Base-by-base conservation (phyloP, 2,888 invertebrate genomes). In the Hemistola chrysoprasaria region DNA sequence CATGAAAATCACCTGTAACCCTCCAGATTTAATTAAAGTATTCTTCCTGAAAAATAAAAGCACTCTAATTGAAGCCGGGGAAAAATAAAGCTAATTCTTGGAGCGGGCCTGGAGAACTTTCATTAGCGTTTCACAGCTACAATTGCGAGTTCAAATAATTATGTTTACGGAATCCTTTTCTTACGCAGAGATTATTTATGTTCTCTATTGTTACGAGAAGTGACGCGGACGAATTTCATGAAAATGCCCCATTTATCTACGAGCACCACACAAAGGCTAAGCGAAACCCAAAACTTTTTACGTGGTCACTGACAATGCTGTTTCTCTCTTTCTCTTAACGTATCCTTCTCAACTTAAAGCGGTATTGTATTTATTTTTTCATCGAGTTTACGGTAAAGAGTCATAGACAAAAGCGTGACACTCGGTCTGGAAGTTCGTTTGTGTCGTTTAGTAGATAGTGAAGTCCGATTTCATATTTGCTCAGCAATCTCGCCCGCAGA, bases 121-220 rank as follows among this genome's bases (percentile, higher is more conserved):
- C 81, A 83, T 84, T 84, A 78, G 75, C 72, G 73, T 74, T 76
- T 83, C 77, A 78, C 78, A 70, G 78, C 78, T 84, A 83, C 84
- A 80, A 84, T 84, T 82, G 80, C 78, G 78, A 82, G 80, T 81
- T 84, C 78, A 82, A 86, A 87, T 86, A 88, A 88, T 88, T 86
- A 83, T 83, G 80, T 85, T 86, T 81, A 82, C 82, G 75, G 78
- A 86, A 87, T 86, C 85, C 86, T 85, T 88, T 88, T 86, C 86
- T 83, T 84, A 82, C 80, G 75, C 78, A 71, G 74, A 77, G 81
- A 83, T 84, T 86, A 84, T 87, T 88, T 87, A 86, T 88, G 84
- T 84, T 81, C 72, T 56, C 80, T 65, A 83, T 87, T 86, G 85
- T 88, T 80, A 79, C 67, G 69, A 78, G 81, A 80, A 80, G 78